Base-by-base conservation (phyloP, 2,113 vertebrate genomes). In the Corydoras sp. region DNA sequence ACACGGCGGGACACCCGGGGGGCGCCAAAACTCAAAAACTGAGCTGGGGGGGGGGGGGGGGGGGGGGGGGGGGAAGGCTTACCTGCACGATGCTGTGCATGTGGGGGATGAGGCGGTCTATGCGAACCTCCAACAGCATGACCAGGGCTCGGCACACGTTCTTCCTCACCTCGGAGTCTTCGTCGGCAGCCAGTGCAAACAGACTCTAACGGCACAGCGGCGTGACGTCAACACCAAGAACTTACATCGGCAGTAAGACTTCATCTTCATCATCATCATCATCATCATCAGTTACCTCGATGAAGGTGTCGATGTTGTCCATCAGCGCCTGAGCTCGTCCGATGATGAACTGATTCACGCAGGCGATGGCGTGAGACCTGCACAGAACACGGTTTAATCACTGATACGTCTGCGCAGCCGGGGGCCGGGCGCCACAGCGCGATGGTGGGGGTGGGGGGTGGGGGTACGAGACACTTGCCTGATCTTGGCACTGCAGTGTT, bases 51-150 rank as follows among this genome's bases (percentile, higher is more conserved):
- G 9, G 18, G 9, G 9, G 18, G 9, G 9, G 18, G 9, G 5
- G 13, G 9, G 11, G 8, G 29, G 13, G 9, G 11, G 8, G 29
- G 9, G 18, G 9, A 0, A 7, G 12, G 14, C 83, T 68, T 68
- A 95, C 94, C 92, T 97, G 93, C 78, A 97, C 94, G 78, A 98
- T 98, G 81, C 95, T 98, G 85, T 97, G 94, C 95, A 97, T 97
- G 85, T 98, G 95, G 0, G 95, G 95, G 66, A 98, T 93, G 35
- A 98, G 92, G 18, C 95, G 88, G 76, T 98, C 95, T 0, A 97
- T 95, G 4, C 95, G 90, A 56, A 98, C 95, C 83, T 97, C 95
- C 69, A 98, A 84, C 75, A 97, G 88, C 95, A 98, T 98, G 69
- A 98, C 95, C 56, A 97, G 84, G 0, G 95, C 95, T 0, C 95